Conservation (phyloP, 2,888 invertebrate species). For the Ecdyonurus torrentis region DNA sequence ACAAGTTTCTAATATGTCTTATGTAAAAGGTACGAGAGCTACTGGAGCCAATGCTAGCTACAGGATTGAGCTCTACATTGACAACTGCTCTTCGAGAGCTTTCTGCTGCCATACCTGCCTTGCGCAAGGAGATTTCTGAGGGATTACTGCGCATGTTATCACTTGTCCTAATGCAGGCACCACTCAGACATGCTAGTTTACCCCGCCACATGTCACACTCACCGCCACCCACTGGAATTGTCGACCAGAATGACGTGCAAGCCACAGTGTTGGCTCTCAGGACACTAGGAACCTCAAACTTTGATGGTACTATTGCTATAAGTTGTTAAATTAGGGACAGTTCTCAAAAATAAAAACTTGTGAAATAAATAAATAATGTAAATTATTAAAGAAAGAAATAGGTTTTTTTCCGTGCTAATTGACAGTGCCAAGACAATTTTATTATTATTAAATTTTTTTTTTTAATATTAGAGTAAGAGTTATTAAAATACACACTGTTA, state of each 20-base stretch:
- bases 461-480: too few relatives aligned
- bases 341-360: too few relatives aligned
- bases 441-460: too few relatives aligned
- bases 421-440: too few relatives aligned
- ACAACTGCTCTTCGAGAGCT: slow-evolving; percentile 84
- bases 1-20: neutral
- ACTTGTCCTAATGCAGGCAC: slow-evolving; percentile 75
- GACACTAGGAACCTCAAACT: slow-evolving; percentile 77
- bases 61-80: slow-evolving; percentile 76
- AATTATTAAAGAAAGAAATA: too few relatives aligned
- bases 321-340: too few relatives aligned
- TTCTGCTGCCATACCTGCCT: slow-evolving; percentile 67
- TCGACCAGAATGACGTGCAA: slow-evolving; percentile 39
- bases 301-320: too few relatives aligned
- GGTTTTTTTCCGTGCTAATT: too few relatives aligned
- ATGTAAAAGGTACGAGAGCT: slow-evolving; percentile 35
- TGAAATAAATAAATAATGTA: too few relatives aligned
- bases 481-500: too few relatives aligned
- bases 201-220: slow-evolving; percentile 35
- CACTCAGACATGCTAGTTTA: slow-evolving; percentile 47
- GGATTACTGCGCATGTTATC: slow-evolving; percentile 85
- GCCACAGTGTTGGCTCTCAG: slow-evolving; percentile 81
- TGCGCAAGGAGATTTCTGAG: slow-evolving; percentile 82
- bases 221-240: slow-evolving; percentile 10
- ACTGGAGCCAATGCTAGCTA: slow-evolving; percentile 80